These are phyloP conservation scores for Dynastes hyllus DNA, from an alignment of 2,888 invertebrate genomes.

Conservation along the genomic window DNA sequence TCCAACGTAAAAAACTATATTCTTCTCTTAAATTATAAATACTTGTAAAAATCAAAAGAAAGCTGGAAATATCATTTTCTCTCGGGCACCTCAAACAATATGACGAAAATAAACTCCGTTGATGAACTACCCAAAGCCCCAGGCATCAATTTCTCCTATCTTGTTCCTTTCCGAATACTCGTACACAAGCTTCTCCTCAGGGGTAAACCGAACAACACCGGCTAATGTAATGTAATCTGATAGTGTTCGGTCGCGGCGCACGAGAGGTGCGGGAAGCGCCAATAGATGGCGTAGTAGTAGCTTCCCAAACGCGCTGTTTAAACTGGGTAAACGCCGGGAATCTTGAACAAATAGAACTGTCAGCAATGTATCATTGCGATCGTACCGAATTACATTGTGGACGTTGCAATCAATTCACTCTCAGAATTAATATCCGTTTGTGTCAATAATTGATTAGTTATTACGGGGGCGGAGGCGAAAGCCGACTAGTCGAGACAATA, in stretches of 20 bases:
- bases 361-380: conserved; percentile 53
- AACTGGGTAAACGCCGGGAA: conserved; percentile 47
- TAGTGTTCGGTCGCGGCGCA: conserved; percentile 6
- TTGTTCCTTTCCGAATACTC: background rate
- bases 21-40: no score
- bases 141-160: background rate
- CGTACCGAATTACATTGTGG: conserved; percentile 44
- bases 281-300: background rate
- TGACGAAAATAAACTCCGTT: no score
- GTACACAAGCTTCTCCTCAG: no score
- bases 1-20: no score
- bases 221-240: conserved; percentile 12
- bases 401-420: conserved; percentile 49
- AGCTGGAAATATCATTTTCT: no score
- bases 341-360: conserved; percentile 52
- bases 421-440: conserved; percentile 51
- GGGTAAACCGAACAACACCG: conserved; percentile 9
- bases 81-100: no score
- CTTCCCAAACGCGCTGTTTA: conserved; percentile 34
- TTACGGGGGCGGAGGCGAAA: conserved; percentile 4
- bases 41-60: no score
- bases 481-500: background rate
- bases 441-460: conserved; percentile 48
- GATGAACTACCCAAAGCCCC: background rate
- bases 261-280: background rate